Base-by-base conservation (phyloP, 1,140 invertebrate species). In the Diprion similis region DNA sequence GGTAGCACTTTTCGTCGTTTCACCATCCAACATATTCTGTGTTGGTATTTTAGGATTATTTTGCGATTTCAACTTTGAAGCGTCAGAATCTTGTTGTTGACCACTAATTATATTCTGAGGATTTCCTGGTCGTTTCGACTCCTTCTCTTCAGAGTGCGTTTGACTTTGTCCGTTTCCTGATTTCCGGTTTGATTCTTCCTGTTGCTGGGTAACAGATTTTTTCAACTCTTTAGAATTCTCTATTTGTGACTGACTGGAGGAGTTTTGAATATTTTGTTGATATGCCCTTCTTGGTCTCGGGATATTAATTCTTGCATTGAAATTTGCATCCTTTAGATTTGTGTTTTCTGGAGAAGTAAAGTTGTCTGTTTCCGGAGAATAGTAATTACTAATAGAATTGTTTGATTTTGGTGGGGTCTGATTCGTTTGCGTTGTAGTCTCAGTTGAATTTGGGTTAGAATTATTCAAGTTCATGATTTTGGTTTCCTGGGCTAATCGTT, bases 261-360 rank as follows among this genome's bases (percentile, higher is more conserved):
- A 66, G 17, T 71, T 46, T 76, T 75, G 80, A 74, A 69, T 75
- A 65, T 13, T 77, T 68, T 83, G 82, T 70, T 76, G 65, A 64
- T 79, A 82, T 66, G 68, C 80, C n/a, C 79, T 78, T 15, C 80
- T 78, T 18, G 45, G n/a, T 66, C 74, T 47, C 46, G 78, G 81
- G 67, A 78, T 66, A 78, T 81, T 70, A n/a, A 73, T 66, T 71
- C 75, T 78, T 0, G 67, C 13, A 70, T 78, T 78, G 13, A 59
- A 46, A 71, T 77, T 71, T 9, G 68, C 37, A 76, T 84, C 82
- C 70, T 81, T 83, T 59, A 71, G 76, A 15, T 19, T 68, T 48
- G 17, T 45, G 51, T 71, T 18, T 9, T 79, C 73, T 1, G 77
- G 67, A 8, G 71, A 59, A 75, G 75, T 76, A 46, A 73, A 77